A percentile compares a stretch with the other conserved stretches of the same genome.
These are phyloP conservation scores for Montipora sp. DNA, from an alignment of 64 coral and sea anemone genomes.

Conservation along the genomic window DNA sequence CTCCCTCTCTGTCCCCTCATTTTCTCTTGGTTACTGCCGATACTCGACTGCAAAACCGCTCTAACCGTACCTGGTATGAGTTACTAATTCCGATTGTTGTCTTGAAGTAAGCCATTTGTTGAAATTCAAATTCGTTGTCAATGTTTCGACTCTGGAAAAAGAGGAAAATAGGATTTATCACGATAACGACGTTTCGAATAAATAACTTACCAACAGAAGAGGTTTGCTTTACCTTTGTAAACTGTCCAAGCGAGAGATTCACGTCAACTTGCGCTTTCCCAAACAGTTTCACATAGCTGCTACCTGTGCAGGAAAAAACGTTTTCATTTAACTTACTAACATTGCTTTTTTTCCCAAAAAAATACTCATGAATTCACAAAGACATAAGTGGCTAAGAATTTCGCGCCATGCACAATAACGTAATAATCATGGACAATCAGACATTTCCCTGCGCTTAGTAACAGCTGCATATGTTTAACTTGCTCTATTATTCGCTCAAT, in stretches of 20 bases:
- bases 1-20: too few species aligned
- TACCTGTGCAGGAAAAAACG: constrained; percentile 21
- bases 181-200: background rate
- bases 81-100: constrained; percentile 89
- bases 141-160: constrained; percentile 76
- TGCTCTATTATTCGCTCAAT: too few species aligned
- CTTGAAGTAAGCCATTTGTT: constrained; percentile 96
- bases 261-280: constrained; percentile 96
- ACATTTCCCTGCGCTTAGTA: too few species aligned
- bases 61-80: constrained; percentile 77
- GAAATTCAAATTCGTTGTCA: constrained; percentile 84
- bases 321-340: background rate
- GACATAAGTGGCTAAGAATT: too few species aligned
- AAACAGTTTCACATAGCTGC: constrained; percentile 91
- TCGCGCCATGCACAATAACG: too few species aligned
- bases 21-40: too few species aligned
- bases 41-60: background rate
- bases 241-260: constrained; percentile 91
- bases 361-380: too few species aligned
- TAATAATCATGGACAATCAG: too few species aligned
- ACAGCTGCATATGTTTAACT: too few species aligned
- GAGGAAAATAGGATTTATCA: background rate
- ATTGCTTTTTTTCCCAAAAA: too few species aligned
- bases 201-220: background rate
- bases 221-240: constrained; percentile 69